Evolutionary conservation across 2,113 vertebrate species (phyloP), one percentile per base, ranked within the genome.

Genomic region (Rhadina sibilatrix): DNA sequence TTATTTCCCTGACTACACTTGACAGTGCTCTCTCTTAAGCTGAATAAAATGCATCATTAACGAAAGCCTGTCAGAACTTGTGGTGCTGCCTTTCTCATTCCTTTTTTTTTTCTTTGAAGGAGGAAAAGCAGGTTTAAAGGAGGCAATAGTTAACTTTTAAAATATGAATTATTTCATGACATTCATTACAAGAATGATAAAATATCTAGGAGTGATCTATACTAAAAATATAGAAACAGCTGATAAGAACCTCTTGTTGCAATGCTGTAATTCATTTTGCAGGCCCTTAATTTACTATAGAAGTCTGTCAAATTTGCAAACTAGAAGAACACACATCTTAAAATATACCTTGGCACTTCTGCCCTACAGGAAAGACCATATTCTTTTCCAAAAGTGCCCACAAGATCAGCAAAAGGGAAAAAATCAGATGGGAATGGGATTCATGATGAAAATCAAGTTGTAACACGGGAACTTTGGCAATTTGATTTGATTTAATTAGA

Each of bases 21-120:
- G 80, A 92, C 19, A 60, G 47, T n/a, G 44, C 24, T 40, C 44
- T 61, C 86, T 66, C 53, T 71, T 74, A 65, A 65, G 40, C 25
- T 46, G 59, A 82, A 85, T 63, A 89, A 89, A 92, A 83, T 13
- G 42, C 70, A 83, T 77, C 57, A 82, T 89, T 87, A 97, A 87
- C 44, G 79, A 85, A 96, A 72, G 54, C 87, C 46, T 95, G 94
- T 72, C 89, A 80, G 66, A 91, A 95, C 91, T 85, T 87, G 93
- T n/a, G 35, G 65, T 42, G 40, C n/a, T 85, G 71, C 59, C 47
- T 80, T 52, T 84, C 65, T 88, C 40, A 52, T 53, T 81, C 15
- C 15, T 6, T 19, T 47, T 16, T 50, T 33, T 24, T 64, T 54
- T 56, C 87, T 80, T 25, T 63, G 5, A 94, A 82, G 23, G 56